These are phyloP conservation scores for Ceyx margarethae DNA, from an alignment of 2,113 vertebrate genomes.

Conservation along the genomic window DNA sequence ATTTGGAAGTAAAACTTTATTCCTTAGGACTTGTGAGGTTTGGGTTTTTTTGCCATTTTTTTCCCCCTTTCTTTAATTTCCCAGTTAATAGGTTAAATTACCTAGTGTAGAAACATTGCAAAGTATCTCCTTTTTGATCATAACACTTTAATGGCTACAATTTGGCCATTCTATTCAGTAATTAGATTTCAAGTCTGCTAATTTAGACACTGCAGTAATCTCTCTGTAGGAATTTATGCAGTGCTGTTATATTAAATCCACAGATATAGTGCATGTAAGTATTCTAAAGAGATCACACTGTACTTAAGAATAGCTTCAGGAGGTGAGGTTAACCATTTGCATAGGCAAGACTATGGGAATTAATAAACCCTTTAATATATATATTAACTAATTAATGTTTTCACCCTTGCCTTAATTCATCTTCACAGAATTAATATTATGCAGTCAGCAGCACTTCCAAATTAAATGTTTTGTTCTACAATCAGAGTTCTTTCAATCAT, in stretches of 20 bases:
- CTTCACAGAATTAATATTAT: neutral
- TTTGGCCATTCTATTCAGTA: neutral
- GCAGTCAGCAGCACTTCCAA: neutral
- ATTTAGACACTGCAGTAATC: conserved; percentile 5
- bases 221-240: neutral
- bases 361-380: neutral
- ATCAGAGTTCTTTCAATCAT: neutral
- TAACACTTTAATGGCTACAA: neutral
- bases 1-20: neutral
- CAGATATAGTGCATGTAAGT: neutral
- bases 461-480: neutral
- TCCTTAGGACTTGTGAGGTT: neutral
- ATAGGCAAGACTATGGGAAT: neutral
- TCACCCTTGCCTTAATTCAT: neutral
- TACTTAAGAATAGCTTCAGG: neutral
- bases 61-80: neutral
- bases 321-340: neutral
- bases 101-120: neutral
- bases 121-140: neutral
- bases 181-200: neutral
- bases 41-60: neutral
- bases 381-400: neutral
- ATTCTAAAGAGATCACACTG: neutral
- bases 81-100: neutral
- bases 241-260: neutral